Percentiles rank a stretch among this genome's conserved stretches.
Conservation (phyloP, 2,888 invertebrate species). For the Chymomyza amoena region DNA sequence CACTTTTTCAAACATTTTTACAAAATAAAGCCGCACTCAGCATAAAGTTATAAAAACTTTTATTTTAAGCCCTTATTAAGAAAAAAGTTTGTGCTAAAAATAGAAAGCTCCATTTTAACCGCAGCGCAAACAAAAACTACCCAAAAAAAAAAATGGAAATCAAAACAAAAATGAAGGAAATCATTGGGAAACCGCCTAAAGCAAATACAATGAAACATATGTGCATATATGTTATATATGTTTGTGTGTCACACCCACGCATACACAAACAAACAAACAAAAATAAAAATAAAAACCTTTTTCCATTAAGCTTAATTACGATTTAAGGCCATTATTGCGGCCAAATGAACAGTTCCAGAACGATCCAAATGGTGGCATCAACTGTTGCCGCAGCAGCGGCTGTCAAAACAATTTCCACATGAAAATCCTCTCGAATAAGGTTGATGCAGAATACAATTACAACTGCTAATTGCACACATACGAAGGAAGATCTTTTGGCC, state of each 20-base stretch:
- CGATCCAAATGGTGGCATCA: background rate
- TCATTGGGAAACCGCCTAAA: background rate
- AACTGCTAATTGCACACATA: slow-evolving; percentile 47
- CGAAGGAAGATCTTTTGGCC: background rate
- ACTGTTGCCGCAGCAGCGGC: background rate
- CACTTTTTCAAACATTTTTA: background rate
- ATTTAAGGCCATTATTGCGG: slow-evolving; percentile 39
- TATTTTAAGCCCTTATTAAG: background rate
- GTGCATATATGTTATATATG: no score
- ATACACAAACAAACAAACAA: background rate
- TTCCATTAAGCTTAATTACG: slow-evolving; percentile 48
- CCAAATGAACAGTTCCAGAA: slow-evolving; percentile 8
- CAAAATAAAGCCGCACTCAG: background rate
- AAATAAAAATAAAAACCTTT: slow-evolving; percentile 25
- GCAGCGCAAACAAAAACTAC: background rate
- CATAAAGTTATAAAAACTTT: background rate
- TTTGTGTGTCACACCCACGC: slow-evolving; percentile 3
- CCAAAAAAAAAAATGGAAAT: background rate
- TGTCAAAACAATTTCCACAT: slow-evolving; percentile 24
- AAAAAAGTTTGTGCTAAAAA: background rate
- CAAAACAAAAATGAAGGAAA: slow-evolving; percentile 4
- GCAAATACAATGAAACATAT: background rate
- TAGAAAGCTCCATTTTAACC: background rate
- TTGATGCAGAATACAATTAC: slow-evolving; percentile 44
- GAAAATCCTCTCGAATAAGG: slow-evolving; percentile 37